Evolutionary conservation across 23 tunicate genomes (phyloP), one percentile per base, ranked within the genome.

Genomic region (Pegea sp.): DNA sequence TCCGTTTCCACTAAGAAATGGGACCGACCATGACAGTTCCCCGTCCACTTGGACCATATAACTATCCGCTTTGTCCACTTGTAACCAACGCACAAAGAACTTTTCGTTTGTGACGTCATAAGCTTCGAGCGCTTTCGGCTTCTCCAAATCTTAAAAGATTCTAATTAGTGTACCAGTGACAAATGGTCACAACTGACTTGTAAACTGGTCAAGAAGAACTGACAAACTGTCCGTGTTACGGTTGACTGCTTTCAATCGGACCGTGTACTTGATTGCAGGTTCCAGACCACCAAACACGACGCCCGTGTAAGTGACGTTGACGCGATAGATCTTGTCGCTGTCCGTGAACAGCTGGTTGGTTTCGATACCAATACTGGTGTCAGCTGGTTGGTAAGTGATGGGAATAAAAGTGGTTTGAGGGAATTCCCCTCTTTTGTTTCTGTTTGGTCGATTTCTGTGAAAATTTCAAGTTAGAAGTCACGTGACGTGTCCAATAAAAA

Each of bases 191-290:
- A 38, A 38, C 46, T 8, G 26, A 84, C 95, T 73, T 62, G 95
- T 84, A 34, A 84, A 84, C 18, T 52, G 64, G 34, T 63, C 59
- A n/a, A 38, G 58, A 13, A 42, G 34, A 2, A 84, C 77, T 2
- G 86, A 67, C 30, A 73, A 22, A 30, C 95, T 84, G 70, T 73
- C 76, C 2, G 84, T 84, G 56, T 61, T 13, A 22, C 33, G 28
- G 66, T 84, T 84, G 22, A 73, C 31, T 5, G 95, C 95, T 31
- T 26, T 33, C 30, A 84, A 18, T 4, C 31, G 34, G 5, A 74
- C 34, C 56, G 28, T 52, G 46, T 84, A 74, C 31, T 84, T 84
- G 42, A 74, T 54, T 18, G 76, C 75, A 3, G 95, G 58, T 30
- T 73, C 84, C 22, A 84, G 58, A 5, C 65, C 32, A 2, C 56